Conservation (phyloP, 2,888 invertebrate species). For the Latheticus oryzae region DNA sequence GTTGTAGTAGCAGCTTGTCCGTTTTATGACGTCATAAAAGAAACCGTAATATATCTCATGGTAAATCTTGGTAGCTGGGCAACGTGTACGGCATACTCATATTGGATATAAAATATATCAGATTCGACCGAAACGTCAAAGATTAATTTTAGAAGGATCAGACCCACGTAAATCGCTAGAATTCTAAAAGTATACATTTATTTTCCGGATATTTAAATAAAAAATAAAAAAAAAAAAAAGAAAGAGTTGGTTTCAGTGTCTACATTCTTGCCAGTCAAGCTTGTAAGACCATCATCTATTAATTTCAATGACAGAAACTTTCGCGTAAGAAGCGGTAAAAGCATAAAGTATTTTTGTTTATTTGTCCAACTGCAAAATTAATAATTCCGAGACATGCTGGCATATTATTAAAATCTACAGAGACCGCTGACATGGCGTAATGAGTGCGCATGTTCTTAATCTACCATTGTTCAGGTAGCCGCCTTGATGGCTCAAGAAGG, state of each 20-base stretch:
- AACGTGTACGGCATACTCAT: conserved; percentile 31
- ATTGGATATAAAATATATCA: conserved; percentile 37
- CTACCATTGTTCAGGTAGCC: conserved; percentile 51
- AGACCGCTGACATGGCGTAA: conserved; percentile 50
- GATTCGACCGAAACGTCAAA: conserved; percentile 12
- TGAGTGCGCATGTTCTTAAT: conserved; percentile 51
- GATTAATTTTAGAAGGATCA: conserved; percentile 19
- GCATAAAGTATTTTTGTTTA: conserved; percentile 28
- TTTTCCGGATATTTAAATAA: too few relatives aligned
- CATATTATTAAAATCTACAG: conserved; percentile 48
- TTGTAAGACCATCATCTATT: conserved; percentile 24
- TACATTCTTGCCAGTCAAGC: conserved; percentile 9
- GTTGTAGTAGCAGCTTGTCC: conserved; percentile 41
- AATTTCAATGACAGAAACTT: conserved; percentile 13
- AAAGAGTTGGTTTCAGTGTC: background rate
- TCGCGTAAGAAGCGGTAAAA: conserved; percentile 15
- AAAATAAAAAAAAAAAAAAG: too few relatives aligned
- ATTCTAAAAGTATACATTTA: too few relatives aligned
- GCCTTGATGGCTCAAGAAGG: conserved; percentile 51
- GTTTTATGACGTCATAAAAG: conserved; percentile 48
- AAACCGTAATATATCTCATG: conserved; percentile 46
- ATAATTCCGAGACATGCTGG: conserved; percentile 44
- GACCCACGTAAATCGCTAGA: background rate
- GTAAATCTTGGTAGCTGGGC: conserved; percentile 42
- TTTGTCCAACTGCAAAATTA: conserved; percentile 33